Base-by-base conservation (phyloP, 2,888 invertebrate genomes). In the Laspeyria flexula region DNA sequence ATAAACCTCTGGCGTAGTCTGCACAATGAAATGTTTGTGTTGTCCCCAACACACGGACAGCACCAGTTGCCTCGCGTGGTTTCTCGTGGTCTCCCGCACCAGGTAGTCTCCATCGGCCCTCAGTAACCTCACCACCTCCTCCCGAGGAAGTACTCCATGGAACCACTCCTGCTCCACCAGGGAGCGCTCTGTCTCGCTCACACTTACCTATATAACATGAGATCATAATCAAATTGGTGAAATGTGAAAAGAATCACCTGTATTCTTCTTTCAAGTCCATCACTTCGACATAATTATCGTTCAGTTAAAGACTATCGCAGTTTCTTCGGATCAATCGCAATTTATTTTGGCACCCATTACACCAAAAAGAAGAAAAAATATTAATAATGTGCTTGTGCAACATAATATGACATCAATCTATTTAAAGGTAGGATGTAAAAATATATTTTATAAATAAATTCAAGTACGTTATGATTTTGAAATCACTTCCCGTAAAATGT, bases 1-100 rank as follows among this genome's bases (percentile, higher is more conserved):
- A 58, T 50, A 9, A 34, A 97, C 97, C 93, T 98, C 98, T 4
- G 95, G 94, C 1, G 97, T 97, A 11, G 97, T 98, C 93, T 99
- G 99, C 53, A 99, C 98, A 70, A 99, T 99, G 83, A 99, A 99
- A 91, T 99, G 99, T 82, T 98, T 98, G 77, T 98, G 98, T 13
- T 98, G 97, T 53, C 97, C 96, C 98, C 99, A 99, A 83, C 97
- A 97, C 0, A 98, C 98, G 10, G 98, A 98, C 35, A 99, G 90
- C 52, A 99, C 99, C 38, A 97, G 96, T 89, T 98, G 98, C 65
- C 97, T 95, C 78, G 97, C 97, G 75, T 97, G 97, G 76, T 98
- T 97, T 76, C 97, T 93, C 55, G 96, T 97, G 0, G 98, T 98
- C 91, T 99, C 98, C 18, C 99, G 94, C 48, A 99, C 98, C 51